These are phyloP conservation scores for Phenganax stokvisi DNA, from an alignment of 92 coral and sea anemone genomes.

Conservation along the genomic window DNA sequence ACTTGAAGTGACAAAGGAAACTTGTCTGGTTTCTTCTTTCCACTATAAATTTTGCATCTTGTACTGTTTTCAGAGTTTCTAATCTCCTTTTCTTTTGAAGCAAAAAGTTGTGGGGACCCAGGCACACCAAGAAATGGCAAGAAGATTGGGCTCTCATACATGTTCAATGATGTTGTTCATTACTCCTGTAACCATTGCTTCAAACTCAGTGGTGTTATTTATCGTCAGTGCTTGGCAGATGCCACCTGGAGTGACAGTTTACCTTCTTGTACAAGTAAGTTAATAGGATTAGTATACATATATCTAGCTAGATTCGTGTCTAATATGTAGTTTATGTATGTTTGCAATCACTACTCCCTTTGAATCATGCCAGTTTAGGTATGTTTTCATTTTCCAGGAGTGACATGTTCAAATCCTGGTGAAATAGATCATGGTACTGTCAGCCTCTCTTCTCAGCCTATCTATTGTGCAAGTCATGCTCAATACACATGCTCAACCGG, in stretches of 20 bases:
- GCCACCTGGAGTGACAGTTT: conserved; percentile 58
- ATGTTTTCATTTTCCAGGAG: conserved; percentile 38
- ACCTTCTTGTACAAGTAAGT: conserved; percentile 60
- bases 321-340: not conserved
- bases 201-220: conserved; percentile 46
- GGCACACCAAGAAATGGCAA: conserved; percentile 71
- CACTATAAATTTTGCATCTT: no score
- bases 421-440: conserved; percentile 49
- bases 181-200: conserved; percentile 60
- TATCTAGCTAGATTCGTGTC: no score
- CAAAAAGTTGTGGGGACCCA: conserved; percentile 71
- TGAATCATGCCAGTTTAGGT: not conserved
- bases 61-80: not conserved
- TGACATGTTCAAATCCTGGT: conserved; percentile 62
- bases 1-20: no score
- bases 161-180: conserved; percentile 44
- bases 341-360: not conserved
- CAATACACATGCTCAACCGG: conserved; percentile 60
- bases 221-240: conserved; percentile 49
- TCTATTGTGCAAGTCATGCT: conserved; percentile 43
- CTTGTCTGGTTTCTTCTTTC: no score
- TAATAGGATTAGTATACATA: no score
- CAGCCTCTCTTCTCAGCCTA: conserved; percentile 51
- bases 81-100: conserved; percentile 26
- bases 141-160: conserved; percentile 63